Evolutionary conservation across 2,113 vertebrate species (phyloP), one percentile per base, ranked within the genome.

Genomic region (Psilopogon haemacephalus): DNA sequence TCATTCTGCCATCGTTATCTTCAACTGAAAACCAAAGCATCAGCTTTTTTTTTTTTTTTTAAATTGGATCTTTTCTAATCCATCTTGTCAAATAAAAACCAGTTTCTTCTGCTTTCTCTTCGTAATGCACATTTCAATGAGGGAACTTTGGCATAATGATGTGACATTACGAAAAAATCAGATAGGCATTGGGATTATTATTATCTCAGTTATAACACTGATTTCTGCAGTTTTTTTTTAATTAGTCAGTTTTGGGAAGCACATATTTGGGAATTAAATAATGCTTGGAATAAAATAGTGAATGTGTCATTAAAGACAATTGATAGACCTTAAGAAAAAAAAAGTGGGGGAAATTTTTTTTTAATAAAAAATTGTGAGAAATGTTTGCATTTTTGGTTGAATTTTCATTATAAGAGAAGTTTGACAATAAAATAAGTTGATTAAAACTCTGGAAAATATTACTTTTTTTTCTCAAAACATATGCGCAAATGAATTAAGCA

Each of bases 21-120:
- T 89, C 74, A n/a, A 82, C 35, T 68, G 62, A 90, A 96, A 95
- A 71, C 4, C 13, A 93, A 94, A 58, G 8, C 26, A 58, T 67
- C 52, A 87, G 58, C 26, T 14, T 32, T 30, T 76, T 65, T 42
- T 89, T 56, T n/a, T 28, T 76, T 67, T 89, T 67, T 58, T 4
- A 59, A 33, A 72, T 40, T 60, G 15, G 10, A 28, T 81, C 7
- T 78, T 75, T 85, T 84, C 82, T 84, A 46, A 7, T 78, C 38
- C 18, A 62, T 65, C 26, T 69, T 76, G 55, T 69, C 20, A 32
- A 85, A 79, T 82, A 32, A 82, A 88, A 90, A 81, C 5, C 30
- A 56, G 8, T n/a, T 81, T 56, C 60, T 73, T 15, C 42, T 84
- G 24, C 65, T 84, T 86, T 64, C 38, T 72, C 21, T 81, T 85